Conservation (phyloP, 2,797 vertebrate genomes). For the Tolypeutes matacus region DNA sequence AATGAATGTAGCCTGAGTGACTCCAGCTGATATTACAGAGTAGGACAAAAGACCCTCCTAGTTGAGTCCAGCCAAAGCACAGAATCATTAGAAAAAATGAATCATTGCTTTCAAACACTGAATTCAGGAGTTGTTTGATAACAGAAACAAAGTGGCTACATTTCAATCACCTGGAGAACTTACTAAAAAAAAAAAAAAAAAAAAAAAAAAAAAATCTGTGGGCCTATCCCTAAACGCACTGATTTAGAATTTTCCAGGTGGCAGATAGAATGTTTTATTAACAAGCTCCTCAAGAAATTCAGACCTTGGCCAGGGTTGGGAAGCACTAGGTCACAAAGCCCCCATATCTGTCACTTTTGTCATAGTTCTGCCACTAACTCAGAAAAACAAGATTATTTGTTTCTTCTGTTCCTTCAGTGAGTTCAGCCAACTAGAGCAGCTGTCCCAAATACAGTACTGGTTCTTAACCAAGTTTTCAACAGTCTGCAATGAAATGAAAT, state of each 20-base stretch:
- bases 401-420: constrained; percentile 17
- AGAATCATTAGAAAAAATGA: constrained; percentile 19
- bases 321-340: background rate
- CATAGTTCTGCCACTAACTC: background rate
- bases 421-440: background rate
- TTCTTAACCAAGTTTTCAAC: constrained; percentile 37
- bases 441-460: background rate
- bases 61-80: background rate
- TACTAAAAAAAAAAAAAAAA: background rate
- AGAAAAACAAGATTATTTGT: background rate
- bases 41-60: background rate
- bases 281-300: background rate
- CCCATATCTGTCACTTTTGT: background rate
- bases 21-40: background rate
- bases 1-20: background rate
- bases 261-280: constrained; percentile 24
- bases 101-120: background rate
- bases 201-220: background rate
- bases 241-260: constrained; percentile 18
- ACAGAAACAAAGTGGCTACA: background rate
- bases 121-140: background rate
- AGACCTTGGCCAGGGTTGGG: background rate
- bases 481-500: constrained; percentile 5
- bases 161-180: background rate
- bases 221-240: background rate